Base-by-base conservation (phyloP, 2,797 vertebrate species). In the Arrhamphus sclerolepis region DNA sequence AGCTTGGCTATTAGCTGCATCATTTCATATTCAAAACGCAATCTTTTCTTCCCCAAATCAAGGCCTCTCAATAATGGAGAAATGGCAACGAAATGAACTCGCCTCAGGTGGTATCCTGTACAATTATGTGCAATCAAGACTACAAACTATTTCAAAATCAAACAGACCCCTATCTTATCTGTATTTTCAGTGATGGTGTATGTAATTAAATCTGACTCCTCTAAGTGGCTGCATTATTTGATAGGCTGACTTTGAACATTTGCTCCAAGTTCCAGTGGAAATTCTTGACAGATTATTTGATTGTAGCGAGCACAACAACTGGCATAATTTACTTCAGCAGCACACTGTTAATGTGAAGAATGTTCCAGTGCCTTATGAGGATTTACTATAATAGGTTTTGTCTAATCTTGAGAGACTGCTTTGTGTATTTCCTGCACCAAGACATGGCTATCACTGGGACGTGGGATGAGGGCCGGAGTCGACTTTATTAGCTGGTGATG, bases 401-500 rank as follows among this genome's bases (percentile, higher is more conserved):
- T 74, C 82, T 62, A 72, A 69, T 85, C 88, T 86, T 78, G 57
- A 39, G 89, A 86, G 89, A 85, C 78, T 76, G 80, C 76, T 79
- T 83, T 85, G 85, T 87, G 81, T 82, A 75, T 88, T 87, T 89
- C 82, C 77, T 87, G 83, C 84, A 67, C 76, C 63, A 78, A 88
- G 83, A 87, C 83, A 83, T 85, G 76, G 84, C 82, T 47, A 80
- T 89, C 85, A 52, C 75, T 56, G 75, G 65, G 81, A 86, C 48
- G 76, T 82, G 81, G 84, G 84, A 83, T 80, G 89, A 79, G 76
- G 86, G 83, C 83, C 49, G 71, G 81, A 87, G 85, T 87, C 46
- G 77, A 89, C 87, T 90, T 89, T 91, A 89, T 90, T 91, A 91
- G 87, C 81, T 56, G 74, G 61, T 82, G 89, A 89, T 90, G 85